Conservation (phyloP, 2,113 vertebrate species). For the Hypocryptadius cinnamomeus region DNA sequence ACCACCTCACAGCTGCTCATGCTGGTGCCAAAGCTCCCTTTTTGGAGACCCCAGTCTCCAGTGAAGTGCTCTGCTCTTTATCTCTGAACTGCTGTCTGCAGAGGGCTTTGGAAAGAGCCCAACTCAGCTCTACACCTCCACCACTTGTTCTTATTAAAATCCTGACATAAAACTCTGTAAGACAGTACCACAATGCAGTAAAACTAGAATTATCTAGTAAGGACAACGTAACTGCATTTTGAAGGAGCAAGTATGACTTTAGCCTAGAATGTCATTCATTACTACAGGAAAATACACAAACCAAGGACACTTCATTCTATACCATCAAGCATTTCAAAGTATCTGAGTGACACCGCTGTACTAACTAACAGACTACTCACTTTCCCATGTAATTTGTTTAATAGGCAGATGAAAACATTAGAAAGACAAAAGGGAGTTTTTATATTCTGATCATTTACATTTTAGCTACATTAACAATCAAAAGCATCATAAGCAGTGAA, state of each 20-base stretch:
- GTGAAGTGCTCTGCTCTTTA: neutral
- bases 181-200: neutral
- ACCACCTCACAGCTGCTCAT: neutral
- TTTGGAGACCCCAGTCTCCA: neutral
- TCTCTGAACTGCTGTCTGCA: neutral
- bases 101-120: neutral
- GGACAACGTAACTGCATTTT: neutral
- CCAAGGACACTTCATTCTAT: neutral
- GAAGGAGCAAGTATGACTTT: neutral
- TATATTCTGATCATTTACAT: conserved; percentile 38
- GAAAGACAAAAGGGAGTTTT: conserved; percentile 19
- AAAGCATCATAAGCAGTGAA: conserved; percentile 13
- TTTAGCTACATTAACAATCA: conserved; percentile 38
- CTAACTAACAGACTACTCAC: neutral
- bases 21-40: neutral
- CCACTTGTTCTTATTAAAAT: neutral
- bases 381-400: conserved; percentile 7
- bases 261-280: neutral
- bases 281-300: neutral
- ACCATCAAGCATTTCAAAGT: neutral
- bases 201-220: neutral
- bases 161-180: neutral
- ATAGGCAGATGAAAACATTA: conserved; percentile 28
- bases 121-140: neutral
- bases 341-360: neutral